Evolutionary conservation across 1,140 invertebrate species (phyloP), one percentile per base, ranked within the genome.

Genomic region (Steinernema khuongi): DNA sequence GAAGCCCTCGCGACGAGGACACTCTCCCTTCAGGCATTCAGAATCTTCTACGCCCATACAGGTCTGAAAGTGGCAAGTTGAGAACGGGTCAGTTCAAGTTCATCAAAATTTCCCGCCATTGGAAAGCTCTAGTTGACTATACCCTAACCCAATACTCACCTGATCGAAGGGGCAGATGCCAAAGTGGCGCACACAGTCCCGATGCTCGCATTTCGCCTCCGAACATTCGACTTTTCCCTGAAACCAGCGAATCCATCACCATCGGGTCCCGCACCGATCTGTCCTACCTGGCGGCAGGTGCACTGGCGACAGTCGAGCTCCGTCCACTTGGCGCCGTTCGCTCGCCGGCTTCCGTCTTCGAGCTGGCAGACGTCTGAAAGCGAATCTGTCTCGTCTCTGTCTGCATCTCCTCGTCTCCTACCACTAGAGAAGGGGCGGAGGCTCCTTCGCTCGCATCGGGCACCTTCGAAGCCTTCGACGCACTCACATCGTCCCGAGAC

Each of bases 311-410:
- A 60, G 50, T 60, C 50, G 11, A 60, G 14, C 50, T 14, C 26
- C 50, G 50, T 60, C 50, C 50, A 60, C 50, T 60, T 60, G 50
- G 50, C 50, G 50, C 50, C 50, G 50, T 60, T 60, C 50, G 50
- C 50, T 26, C 22, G 11, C 19, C 11, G 50, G 26, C 22, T 60
- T 60, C 50, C 50, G 50, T 60, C 50, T n/a, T 41, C 36, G 7
- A 22, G 26, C 2, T 22, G 50, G 19, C 50, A 60, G 22, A 60
- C 19, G 26, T 60, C 50, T 60, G 50, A 14, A 60, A 60, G 4
- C 14, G 14, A 60, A 7, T 7, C 14, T 17, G 11, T n/a, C 2
- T 26, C 4, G 14, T 7, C 2, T 22, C 50, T 7, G 14, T 26
- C 19, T 22, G 11, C 14, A 60, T n/a, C 11, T 7, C n/a, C 36